A percentile compares a stretch with the other conserved stretches of the same genome.
Conservation (phyloP, 1,140 invertebrate genomes). For the Drosophila malerkotliana region DNA sequence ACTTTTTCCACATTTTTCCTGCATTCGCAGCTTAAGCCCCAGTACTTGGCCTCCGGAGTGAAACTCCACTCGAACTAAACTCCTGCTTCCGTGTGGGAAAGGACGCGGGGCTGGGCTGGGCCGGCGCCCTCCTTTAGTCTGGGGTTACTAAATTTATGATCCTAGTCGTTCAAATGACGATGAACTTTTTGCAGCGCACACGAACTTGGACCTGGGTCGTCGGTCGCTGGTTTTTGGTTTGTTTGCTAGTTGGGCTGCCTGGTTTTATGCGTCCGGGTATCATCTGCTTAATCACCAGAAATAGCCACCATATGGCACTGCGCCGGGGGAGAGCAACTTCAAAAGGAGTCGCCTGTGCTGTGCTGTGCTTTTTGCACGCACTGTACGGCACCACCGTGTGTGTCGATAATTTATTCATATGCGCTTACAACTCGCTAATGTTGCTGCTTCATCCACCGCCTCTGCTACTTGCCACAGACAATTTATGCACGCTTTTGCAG, state of each 20-base stretch:
- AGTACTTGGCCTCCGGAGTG: conserved; percentile 20
- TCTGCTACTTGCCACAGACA: conserved; percentile 70
- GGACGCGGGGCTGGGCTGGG: too few relatives aligned
- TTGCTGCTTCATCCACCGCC: conserved; percentile 21
- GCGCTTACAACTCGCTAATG: conserved; percentile 79
- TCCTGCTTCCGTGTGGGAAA: conserved; percentile 13
- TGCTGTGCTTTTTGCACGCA: conserved; percentile 75
- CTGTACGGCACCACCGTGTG: conserved; percentile 37
- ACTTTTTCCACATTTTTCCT: conserved; percentile 7
- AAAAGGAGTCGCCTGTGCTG: conserved; percentile 48
- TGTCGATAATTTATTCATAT: conserved; percentile 82
- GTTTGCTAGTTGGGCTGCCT: conserved; percentile 16
- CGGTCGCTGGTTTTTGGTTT: conserved; percentile 55
- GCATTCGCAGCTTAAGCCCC: conserved; percentile 19
- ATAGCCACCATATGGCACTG: conserved; percentile 81
- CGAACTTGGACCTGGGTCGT: conserved; percentile 55
- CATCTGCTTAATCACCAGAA: conserved; percentile 83
- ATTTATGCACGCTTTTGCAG: conserved; percentile 80
- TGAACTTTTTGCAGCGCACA: conserved; percentile 69
- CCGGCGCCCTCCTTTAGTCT: conserved; percentile 7
- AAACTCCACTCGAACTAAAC: conserved; percentile 50
- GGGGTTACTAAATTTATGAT: conserved; percentile 80
- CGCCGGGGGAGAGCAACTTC: conserved; percentile 32
- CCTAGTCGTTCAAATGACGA: conserved; percentile 74
- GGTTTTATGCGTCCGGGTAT: conserved; percentile 55